A percentile compares a stretch with the other conserved stretches of the same genome.
phyloP scores from a whole-genome alignment of 2,113 vertebrate genomes.

The Stegastes partitus region DNA sequence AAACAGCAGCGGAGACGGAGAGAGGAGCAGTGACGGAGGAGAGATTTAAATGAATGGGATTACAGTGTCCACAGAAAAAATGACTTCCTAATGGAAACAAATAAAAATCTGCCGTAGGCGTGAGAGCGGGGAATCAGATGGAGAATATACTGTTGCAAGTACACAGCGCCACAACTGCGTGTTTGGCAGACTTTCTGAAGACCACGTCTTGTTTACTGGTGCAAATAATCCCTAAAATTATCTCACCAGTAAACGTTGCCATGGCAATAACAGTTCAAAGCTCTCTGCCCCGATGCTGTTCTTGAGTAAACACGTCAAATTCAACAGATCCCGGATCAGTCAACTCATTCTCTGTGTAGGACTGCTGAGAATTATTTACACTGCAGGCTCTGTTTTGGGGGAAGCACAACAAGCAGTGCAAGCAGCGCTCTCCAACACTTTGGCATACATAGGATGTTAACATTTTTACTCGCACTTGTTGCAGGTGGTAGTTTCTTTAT shows the following conservation, averaged over 20 bases:
- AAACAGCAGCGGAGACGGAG: conserved; percentile 4
- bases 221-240: conserved; percentile 16
- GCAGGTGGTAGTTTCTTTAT: too few relatives aligned
- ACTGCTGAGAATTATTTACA: neutral
- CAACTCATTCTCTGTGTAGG: neutral
- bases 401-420: neutral
- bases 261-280: conserved; percentile 11
- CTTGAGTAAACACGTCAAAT: neutral
- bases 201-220: neutral
- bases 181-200: conserved; percentile 9
- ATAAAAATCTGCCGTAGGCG: neutral
- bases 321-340: conserved; percentile 10
- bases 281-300: neutral
- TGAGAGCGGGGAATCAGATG: neutral
- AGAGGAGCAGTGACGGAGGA: neutral
- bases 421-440: too few relatives aligned
- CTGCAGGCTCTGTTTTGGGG: neutral
- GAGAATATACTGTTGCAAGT: neutral
- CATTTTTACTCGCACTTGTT: too few relatives aligned
- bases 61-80: conserved; percentile 13
- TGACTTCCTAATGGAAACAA: conserved; percentile 1
- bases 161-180: neutral
- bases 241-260: conserved; percentile 6
- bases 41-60: conserved; percentile 10
- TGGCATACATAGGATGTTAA: too few relatives aligned